A percentile compares a stretch with the other conserved stretches of the same genome.
Conservation (phyloP, 2,113 vertebrate species). For the Prionailurus viverrinus region DNA sequence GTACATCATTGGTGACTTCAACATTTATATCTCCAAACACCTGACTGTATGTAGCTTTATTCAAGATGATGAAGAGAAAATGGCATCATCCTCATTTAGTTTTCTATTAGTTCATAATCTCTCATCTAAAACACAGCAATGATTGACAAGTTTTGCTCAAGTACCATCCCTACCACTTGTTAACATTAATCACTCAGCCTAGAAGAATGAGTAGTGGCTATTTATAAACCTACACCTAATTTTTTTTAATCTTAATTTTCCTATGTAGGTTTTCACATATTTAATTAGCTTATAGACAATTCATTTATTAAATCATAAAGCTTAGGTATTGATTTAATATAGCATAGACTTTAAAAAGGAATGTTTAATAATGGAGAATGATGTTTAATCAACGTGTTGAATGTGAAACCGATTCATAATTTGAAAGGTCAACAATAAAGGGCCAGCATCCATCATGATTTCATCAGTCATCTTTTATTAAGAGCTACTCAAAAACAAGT, state of each 20-base stretch:
- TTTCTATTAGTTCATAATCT: neutral
- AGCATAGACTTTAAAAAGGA: neutral
- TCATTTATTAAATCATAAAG: conserved; percentile 23
- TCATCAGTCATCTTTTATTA: conserved; percentile 33
- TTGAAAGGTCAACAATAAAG: conserved; percentile 32
- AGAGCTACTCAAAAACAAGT: neutral
- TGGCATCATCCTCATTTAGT: neutral
- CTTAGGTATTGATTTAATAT: neutral
- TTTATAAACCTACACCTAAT: neutral
- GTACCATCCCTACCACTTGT: neutral
- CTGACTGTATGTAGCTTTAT: neutral
- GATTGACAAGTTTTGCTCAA: neutral
- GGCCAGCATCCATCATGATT: neutral
- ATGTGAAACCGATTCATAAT: neutral
- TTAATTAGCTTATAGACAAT: neutral
- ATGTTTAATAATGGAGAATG: conserved; percentile 27
- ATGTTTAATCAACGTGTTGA: neutral
- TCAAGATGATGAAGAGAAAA: neutral
- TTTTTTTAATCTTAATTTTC: neutral
- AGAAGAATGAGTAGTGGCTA: neutral
- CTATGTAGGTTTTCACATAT: neutral
- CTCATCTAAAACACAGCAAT: neutral
- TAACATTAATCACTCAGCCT: neutral
- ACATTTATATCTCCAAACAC: neutral
- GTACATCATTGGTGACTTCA: neutral